These are phyloP conservation scores for Sesamia nonagrioides DNA, from an alignment of 1,140 invertebrate genomes.

Conservation along the genomic window DNA sequence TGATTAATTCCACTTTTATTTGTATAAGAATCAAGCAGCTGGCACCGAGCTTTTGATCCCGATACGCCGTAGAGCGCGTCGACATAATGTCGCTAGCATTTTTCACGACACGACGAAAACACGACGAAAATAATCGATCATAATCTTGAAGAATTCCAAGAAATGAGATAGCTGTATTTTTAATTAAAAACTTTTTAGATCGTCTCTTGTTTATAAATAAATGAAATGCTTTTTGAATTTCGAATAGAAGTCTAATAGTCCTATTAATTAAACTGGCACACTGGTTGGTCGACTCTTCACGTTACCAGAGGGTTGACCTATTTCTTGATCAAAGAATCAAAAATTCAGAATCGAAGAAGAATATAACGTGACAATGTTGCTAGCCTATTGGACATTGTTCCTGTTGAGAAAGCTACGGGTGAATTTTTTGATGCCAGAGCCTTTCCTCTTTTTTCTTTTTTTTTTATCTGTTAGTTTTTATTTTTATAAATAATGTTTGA, in stretches of 20 bases:
- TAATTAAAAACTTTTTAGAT: slow-evolving; percentile 54
- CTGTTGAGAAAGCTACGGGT: no score
- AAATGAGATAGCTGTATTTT: slow-evolving; percentile 57
- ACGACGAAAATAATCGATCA: slow-evolving; percentile 82
- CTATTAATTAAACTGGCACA: slow-evolving; percentile 38
- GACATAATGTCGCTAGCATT: slow-evolving; percentile 76
- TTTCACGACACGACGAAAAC: slow-evolving; percentile 73
- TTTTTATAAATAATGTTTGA: no score
- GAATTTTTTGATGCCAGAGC: no score
- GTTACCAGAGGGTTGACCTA: no score
- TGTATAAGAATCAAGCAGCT: slow-evolving; percentile 79
- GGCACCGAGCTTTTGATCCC: slow-evolving; percentile 79
- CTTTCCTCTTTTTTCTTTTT: no score
- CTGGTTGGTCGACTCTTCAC: not conserved
- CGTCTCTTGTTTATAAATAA: slow-evolving; percentile 38
- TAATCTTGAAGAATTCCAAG: slow-evolving; percentile 76
- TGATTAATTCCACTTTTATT: slow-evolving; percentile 86
- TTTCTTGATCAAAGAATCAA: no score
- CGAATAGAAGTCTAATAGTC: slow-evolving; percentile 26
- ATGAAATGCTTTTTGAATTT: slow-evolving; percentile 35
- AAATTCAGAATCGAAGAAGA: no score
- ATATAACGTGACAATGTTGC: no score
- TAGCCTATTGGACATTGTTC: no score
- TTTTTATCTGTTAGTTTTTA: no score
- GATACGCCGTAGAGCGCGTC: slow-evolving; percentile 72